Conservation (phyloP, 2,888 invertebrate genomes). For the Sphaeridia pumilis region DNA sequence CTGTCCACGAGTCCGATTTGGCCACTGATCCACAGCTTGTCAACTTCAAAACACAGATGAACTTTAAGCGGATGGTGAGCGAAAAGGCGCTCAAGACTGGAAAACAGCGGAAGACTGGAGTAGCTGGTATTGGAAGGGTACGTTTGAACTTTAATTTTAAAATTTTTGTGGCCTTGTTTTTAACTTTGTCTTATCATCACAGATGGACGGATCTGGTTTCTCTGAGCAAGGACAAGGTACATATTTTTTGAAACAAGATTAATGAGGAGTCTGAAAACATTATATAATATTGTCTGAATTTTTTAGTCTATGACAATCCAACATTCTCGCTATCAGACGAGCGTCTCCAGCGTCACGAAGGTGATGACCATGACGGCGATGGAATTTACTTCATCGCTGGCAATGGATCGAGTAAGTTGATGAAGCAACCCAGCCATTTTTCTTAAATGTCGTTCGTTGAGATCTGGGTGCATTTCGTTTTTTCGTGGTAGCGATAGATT, state of each 20-base stretch:
- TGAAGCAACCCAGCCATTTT: no score
- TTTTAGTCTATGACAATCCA: constrained; percentile 35
- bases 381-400: constrained; percentile 72
- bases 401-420: constrained; percentile 66
- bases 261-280: no score
- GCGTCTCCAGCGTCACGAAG: constrained; percentile 23
- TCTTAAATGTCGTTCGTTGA: no score
- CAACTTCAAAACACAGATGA: constrained; percentile 82
- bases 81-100: constrained; percentile 66
- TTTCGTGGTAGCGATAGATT: no score
- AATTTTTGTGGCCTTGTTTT: no score
- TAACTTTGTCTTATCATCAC: no score
- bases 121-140: constrained; percentile 9
- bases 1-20: constrained; percentile 76
- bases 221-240: no score
- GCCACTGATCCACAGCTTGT: constrained; percentile 54
- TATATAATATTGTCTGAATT: no score
- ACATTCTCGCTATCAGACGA: constrained; percentile 35
- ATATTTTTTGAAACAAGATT: no score
- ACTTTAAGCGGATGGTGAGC: constrained; percentile 72
- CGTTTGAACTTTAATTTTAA: no score
- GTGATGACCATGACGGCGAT: constrained; percentile 47
- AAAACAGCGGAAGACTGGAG: constrained; percentile 49
- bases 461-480: no score
- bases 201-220: no score